Percentiles rank a stretch among this genome's conserved stretches.
Conservation (phyloP, 2,797 vertebrate species). For the Bucorvus abyssinicus region DNA sequence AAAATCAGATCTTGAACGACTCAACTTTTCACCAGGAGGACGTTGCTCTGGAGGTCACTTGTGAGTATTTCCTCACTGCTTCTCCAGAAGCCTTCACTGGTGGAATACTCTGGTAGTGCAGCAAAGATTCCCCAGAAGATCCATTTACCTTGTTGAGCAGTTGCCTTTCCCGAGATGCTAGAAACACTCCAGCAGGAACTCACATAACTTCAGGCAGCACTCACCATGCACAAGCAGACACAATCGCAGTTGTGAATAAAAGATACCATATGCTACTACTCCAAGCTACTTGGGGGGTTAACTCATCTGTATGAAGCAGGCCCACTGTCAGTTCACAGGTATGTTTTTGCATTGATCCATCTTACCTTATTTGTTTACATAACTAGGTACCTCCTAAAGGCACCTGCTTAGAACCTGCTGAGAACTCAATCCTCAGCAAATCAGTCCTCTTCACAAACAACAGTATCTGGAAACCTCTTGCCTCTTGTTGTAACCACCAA, state of each 20-base stretch:
- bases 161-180: not conserved
- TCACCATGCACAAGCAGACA: not conserved
- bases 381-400: not conserved
- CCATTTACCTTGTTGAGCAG: not conserved
- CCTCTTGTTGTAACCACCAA: not conserved
- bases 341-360: not conserved
- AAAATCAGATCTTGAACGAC: not conserved
- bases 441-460: not conserved
- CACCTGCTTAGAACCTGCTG: not conserved
- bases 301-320: rapidly evolving
- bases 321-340: not conserved
- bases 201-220: not conserved
- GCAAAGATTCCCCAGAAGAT: not conserved
- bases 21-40: not conserved
- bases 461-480: not conserved
- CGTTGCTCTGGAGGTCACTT: not conserved
- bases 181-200: not conserved
- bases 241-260: not conserved
- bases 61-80: not conserved
- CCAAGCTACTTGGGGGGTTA: not conserved
- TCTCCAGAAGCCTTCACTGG: not conserved
- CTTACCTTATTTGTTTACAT: not conserved
- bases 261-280: not conserved
- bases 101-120: not conserved
- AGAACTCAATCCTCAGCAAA: not conserved